Percentiles rank a stretch among this genome's conserved stretches.
Conservation (phyloP, 2,797 vertebrate genomes). For the Rhodeus uyekii region DNA sequence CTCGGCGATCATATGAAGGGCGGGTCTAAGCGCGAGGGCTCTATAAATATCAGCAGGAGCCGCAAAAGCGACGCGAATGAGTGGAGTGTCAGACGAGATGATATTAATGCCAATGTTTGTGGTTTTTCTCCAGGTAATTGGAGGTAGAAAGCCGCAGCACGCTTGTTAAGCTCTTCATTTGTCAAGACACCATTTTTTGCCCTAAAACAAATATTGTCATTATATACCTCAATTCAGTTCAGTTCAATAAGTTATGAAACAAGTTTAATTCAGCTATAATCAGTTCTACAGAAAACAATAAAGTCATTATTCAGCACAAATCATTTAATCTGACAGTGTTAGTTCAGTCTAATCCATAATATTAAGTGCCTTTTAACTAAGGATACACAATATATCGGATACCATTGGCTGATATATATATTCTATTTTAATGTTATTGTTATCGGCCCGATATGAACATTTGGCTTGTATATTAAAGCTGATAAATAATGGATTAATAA, state of each 20-base stretch:
- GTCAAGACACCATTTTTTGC: not conserved
- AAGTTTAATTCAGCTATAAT: not conserved
- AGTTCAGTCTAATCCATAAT: not conserved
- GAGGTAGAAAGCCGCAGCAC: not conserved
- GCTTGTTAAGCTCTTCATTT: not conserved
- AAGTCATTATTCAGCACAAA: not conserved
- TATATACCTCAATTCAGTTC: not conserved
- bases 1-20: not conserved
- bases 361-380: too few relatives aligned
- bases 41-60: constrained; percentile 1
- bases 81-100: too few relatives aligned
- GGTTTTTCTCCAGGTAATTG: not conserved
- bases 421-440: too few relatives aligned
- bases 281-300: not conserved
- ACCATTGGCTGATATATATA: too few relatives aligned
- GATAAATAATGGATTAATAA: too few relatives aligned
- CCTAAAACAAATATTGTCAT: not conserved
- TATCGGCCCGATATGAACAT: too few relatives aligned
- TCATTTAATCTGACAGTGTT: not conserved
- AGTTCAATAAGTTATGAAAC: not conserved
- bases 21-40: not conserved
- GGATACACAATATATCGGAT: too few relatives aligned
- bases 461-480: too few relatives aligned
- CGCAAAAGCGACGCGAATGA: not conserved
- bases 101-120: not conserved